Percentiles rank a stretch among this genome's conserved stretches.
These are phyloP conservation scores for Chascanopsetta lugubris DNA, from an alignment of 2,113 vertebrate genomes.

Conservation along the genomic window DNA sequence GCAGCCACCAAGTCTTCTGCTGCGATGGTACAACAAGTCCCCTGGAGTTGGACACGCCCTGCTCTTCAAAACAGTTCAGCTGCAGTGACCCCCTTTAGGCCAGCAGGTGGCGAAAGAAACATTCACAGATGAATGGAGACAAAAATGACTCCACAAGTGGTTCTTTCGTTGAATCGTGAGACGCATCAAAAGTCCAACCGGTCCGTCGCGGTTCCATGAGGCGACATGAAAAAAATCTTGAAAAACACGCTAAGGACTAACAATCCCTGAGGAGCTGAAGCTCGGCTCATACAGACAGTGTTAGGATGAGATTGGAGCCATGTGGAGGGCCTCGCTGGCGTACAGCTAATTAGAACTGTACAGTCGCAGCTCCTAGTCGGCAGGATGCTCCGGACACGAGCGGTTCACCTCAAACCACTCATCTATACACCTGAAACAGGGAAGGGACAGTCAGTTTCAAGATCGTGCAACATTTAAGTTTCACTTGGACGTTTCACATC, in stretches of 20 bases:
- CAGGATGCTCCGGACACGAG: constrained; percentile 96
- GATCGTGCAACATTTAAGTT: too few relatives aligned
- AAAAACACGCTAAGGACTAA: constrained; percentile 45
- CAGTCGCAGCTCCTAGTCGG: constrained; percentile 82
- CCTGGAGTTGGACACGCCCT: constrained; percentile 25
- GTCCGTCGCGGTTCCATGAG: constrained; percentile 31
- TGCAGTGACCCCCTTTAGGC: constrained; percentile 27
- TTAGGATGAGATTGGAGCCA: constrained; percentile 49
- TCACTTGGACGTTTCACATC: too few relatives aligned
- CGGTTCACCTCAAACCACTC: constrained; percentile 98
- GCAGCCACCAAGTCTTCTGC: constrained; percentile 22
- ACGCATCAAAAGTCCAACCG: constrained; percentile 23
- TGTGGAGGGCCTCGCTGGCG: constrained; percentile 13
- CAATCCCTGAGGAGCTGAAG: constrained; percentile 71
- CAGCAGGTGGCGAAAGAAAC: constrained; percentile 47
- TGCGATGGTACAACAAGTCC: constrained; percentile 25
- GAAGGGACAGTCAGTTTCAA: neutral
- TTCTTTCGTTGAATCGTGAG: constrained; percentile 41
- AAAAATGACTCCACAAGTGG: constrained; percentile 43
- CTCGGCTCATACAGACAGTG: constrained; percentile 50
- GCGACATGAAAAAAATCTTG: constrained; percentile 42
- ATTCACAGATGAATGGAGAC: constrained; percentile 52
- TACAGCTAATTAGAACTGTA: constrained; percentile 26
- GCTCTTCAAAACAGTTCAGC: constrained; percentile 16
- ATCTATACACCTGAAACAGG: constrained; percentile 91